Evolutionary conservation across 2,797 vertebrate genomes (phyloP).

Genomic region (Carduelis carduelis): DNA sequence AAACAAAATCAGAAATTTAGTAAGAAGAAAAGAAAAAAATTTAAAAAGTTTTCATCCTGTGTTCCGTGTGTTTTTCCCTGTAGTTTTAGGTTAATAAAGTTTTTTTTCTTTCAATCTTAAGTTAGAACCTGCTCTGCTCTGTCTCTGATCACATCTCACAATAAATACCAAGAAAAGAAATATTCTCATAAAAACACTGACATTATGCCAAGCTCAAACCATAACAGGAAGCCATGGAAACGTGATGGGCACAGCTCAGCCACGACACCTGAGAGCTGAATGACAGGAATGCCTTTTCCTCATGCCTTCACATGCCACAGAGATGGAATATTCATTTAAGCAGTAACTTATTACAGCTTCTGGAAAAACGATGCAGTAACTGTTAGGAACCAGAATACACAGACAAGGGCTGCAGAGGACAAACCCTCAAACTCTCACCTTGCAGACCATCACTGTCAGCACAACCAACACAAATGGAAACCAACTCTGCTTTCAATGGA

Average conservation of each 20-base stretch:
- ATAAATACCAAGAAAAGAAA: no score
- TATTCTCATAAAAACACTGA: no score
- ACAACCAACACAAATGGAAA: not conserved
- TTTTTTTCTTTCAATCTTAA: no score
- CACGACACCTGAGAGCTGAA: not conserved
- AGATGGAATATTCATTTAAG: not conserved
- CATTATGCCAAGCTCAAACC: no score
- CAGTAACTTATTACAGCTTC: not conserved
- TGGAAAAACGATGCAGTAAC: not conserved
- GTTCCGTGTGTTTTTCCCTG: no score
- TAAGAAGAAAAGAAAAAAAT: no score
- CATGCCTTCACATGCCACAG: not conserved
- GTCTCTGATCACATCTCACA: no score
- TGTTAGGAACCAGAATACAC: not conserved
- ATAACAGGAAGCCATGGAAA: not conserved
- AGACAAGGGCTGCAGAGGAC: not conserved
- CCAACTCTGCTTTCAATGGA: not conserved
- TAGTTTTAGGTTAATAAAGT: no score
- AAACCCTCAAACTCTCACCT: not conserved
- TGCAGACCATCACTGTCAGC: not conserved
- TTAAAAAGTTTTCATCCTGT: no score
- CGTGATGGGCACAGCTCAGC: not conserved
- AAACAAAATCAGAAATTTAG: no score
- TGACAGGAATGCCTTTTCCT: not conserved
- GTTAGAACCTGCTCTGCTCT: no score